These are phyloP conservation scores for Heliangelus exortis DNA, from an alignment of 2,797 vertebrate species.

Conservation along the genomic window DNA sequence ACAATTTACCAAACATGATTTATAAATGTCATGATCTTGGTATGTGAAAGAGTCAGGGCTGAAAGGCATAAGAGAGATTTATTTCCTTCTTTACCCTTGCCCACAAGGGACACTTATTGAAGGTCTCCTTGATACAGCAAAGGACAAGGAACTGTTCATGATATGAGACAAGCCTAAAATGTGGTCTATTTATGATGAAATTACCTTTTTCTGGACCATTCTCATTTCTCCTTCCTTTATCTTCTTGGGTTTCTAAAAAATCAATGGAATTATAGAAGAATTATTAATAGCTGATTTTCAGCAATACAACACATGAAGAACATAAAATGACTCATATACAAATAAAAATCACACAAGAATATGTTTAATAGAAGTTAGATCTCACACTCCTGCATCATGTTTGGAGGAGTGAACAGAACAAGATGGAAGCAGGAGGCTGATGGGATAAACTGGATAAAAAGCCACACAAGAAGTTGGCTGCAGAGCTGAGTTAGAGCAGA, in stretches of 20 bases:
- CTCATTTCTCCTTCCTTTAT: slow-evolving; percentile 66
- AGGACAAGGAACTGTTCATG: not conserved
- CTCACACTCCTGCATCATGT: not conserved
- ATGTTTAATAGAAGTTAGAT: not conserved
- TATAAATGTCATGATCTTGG: not conserved
- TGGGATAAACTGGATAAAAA: not conserved
- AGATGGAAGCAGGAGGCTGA: not conserved
- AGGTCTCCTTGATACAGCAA: not conserved
- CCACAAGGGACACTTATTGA: not conserved
- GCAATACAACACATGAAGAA: not conserved
- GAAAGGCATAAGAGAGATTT: not conserved
- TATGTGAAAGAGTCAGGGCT: not conserved
- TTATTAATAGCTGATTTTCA: slow-evolving; percentile 7
- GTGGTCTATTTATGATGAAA: not conserved
- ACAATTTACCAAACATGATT: not conserved
- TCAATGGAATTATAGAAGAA: not conserved
- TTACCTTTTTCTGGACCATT: slow-evolving; percentile 84
- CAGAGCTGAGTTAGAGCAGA: not conserved
- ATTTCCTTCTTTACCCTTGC: not conserved
- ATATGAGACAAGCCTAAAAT: not conserved
- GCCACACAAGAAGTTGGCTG: not conserved
- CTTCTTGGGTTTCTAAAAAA: slow-evolving; percentile 72
- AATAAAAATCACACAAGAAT: not conserved
- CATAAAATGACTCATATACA: not conserved
- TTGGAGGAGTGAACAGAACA: not conserved